phyloP scores from a whole-genome alignment of 2,797 vertebrate species.

The Cuculus canorus region DNA sequence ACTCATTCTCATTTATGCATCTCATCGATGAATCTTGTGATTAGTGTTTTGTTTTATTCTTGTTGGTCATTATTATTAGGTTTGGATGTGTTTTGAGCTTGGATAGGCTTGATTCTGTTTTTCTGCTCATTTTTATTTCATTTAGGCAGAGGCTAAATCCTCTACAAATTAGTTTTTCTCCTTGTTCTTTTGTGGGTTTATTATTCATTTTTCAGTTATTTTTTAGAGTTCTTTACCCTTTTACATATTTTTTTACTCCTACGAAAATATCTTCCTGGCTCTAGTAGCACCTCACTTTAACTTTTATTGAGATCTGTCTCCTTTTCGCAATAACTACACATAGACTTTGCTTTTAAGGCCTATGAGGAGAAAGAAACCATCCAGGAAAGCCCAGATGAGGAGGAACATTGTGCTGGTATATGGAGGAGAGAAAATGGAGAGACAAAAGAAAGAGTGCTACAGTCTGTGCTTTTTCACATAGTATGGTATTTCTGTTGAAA shows the following conservation, averaged over 20 bases:
- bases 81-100: neutral
- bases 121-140: neutral
- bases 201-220: neutral
- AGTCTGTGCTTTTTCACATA: neutral
- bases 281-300: neutral
- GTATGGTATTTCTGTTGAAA: neutral
- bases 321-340: neutral
- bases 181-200: neutral
- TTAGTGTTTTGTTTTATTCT: neutral
- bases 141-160: neutral
- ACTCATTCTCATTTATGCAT: neutral
- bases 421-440: neutral
- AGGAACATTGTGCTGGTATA: neutral
- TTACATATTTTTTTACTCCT: neutral
- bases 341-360: neutral
- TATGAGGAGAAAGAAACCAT: neutral
- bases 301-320: neutral
- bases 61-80: neutral
- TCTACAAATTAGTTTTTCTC: neutral
- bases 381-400: neutral
- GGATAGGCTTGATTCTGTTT: neutral
- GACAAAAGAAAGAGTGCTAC: neutral
- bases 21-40: neutral
- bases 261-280: neutral
- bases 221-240: neutral